A percentile compares a stretch with the other conserved stretches of the same genome.
Conservation (phyloP, 2,113 vertebrate genomes). For the Bujurquina vittata region DNA sequence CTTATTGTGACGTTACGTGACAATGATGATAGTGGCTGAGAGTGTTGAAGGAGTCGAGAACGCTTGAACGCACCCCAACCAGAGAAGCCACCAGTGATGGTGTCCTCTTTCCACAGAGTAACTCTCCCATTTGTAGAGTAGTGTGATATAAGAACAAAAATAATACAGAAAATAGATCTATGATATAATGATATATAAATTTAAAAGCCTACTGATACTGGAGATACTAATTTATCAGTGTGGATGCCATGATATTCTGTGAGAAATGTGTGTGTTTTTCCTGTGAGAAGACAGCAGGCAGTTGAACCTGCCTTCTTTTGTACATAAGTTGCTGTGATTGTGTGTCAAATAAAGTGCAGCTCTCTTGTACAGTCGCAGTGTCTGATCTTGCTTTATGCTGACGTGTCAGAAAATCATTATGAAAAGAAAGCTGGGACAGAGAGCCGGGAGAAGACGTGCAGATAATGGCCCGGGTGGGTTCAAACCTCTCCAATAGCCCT, state of each 20-base stretch:
- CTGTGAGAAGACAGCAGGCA: slow-evolving; percentile 80
- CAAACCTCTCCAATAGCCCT: background rate
- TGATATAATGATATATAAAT: slow-evolving; percentile 81
- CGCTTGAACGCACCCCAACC: slow-evolving; percentile 56
- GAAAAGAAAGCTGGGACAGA: background rate
- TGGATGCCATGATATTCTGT: slow-evolving; percentile 89
- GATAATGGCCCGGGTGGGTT: background rate
- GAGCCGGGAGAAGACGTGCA: background rate
- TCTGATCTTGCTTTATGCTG: slow-evolving; percentile 45
- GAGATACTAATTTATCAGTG: slow-evolving; percentile 81
- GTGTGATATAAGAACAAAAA: slow-evolving; percentile 83
- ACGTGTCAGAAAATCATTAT: background rate
- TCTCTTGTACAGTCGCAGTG: slow-evolving; percentile 79
- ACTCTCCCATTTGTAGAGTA: slow-evolving; percentile 82
- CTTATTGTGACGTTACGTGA: slow-evolving; percentile 82
- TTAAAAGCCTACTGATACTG: slow-evolving; percentile 78
- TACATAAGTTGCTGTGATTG: slow-evolving; percentile 85
- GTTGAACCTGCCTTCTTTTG: slow-evolving; percentile 80
- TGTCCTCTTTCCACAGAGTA: slow-evolving; percentile 71
- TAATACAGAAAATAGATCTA: slow-evolving; percentile 78
- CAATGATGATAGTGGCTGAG: slow-evolving; percentile 30
- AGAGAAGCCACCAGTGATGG: slow-evolving; percentile 58
- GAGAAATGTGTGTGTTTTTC: slow-evolving; percentile 83
- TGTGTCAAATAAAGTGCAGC: slow-evolving; percentile 87
- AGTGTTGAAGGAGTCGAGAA: slow-evolving; percentile 51